Base-by-base conservation (phyloP, 2,797 vertebrate species). In the Crypturellus tataupa region DNA sequence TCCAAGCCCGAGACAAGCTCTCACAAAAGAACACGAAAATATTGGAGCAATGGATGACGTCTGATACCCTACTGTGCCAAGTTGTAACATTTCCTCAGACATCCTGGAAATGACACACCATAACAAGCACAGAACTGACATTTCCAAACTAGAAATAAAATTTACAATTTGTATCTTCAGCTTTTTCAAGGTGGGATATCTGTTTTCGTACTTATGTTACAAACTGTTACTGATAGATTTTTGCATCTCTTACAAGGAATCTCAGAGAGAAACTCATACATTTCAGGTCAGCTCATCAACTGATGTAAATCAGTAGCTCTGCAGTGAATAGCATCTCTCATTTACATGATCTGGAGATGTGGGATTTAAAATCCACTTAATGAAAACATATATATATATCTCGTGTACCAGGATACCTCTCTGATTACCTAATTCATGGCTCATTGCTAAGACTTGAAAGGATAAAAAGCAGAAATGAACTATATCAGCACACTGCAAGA, bases 261-360 rank as follows among this genome's bases (percentile, higher is more conserved):
- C 85, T 90, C 64, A 35, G 9, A 85, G 67, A 94, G 33, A 93
- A 27, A 5, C 67, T 94, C 80, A 47, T 91, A 3, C 73, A 77
- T 90, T 93, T 90, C 78, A 88, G 87, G 93, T 95, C 90, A 95
- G 90, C 89, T 92, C 53, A 71, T 86, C 46, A 12, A 2, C 44
- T 75, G 80, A 90, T 86, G 83, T 63, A 95, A 91, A 90, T 37
- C 83, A 85, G 80, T 78, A 95, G 67, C 70, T 79, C 85, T 69
- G 80, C 78, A 37, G 35, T 3, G 83, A 94, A n/a, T 12, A 85
- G 71, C 75, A 90, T 80, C 83, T 75, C 88, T 95, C 56, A 19
- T 94, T 95, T 84, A 53, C 46, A 51, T 0, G 18, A 91, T 60
- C 25, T 88, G 80, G 56, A 86, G 89, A 56, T 2, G 40, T 20